Evolutionary conservation across 2,113 vertebrate genomes (phyloP), one percentile per base, ranked within the genome.

Genomic region (Forbesichthys agassizii): DNA sequence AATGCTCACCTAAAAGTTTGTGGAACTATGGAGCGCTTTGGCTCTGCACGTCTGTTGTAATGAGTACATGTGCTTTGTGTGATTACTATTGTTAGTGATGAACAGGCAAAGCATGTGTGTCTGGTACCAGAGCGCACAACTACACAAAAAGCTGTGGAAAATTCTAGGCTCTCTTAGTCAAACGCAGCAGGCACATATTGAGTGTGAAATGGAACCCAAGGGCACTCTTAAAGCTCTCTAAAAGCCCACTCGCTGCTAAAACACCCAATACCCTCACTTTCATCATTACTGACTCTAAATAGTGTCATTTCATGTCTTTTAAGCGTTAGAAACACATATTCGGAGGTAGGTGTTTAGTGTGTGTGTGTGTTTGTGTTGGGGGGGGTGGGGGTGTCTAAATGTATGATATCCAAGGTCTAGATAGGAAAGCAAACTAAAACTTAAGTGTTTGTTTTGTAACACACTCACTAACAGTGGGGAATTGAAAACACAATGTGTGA

Each of bases 201-300:
- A 80, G 79, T 75, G 78, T 81, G 75, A 84, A 83, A 83, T 70
- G 61, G 33, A 63, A 74, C 75, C 75, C 53, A 33, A n/a, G 76
- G 85, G 74, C 57, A 49, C 33, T 77, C 63, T 78, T 69, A 78
- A 79, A 84, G 69, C 71, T 64, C 73, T 68, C 69, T 36, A 68
- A 57, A 82, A 75, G 72, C 82, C 81, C 53, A 75, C 76, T 77
- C 58, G 5, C 75, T 72, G 69, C 61, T 61, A 60, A 74, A 83
- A 80, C 69, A 76, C 72, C 48, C 73, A 1, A 67, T 53, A n/a
- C 66, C 71, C 57, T 48, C 36, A 66, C 64, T 69, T 60, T 49
- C n/a, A 1, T 76, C 69, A 36, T 64, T 67, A 64, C 11, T 52
- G 48, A 60, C 68, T 68, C 52, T 13, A 2, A 77, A 79, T 67